These are phyloP conservation scores for Nylanderia fulva DNA, from an alignment of 1,140 invertebrate species.

Conservation along the genomic window DNA sequence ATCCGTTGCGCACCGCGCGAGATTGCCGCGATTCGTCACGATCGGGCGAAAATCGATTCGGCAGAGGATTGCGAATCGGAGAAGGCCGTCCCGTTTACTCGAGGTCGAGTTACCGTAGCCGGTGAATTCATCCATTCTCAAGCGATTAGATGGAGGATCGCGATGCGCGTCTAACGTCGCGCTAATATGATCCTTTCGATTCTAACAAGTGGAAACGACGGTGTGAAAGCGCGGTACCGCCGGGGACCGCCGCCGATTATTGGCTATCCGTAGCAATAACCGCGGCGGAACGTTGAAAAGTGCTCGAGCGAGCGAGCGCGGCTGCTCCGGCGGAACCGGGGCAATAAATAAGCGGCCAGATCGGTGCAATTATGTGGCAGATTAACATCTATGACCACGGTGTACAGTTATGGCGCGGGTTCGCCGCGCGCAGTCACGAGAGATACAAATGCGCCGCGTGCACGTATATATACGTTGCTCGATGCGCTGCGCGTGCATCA, in stretches of 20 bases:
- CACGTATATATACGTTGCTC: conserved; percentile 1
- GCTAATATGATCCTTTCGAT: conserved; percentile 15
- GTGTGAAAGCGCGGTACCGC: conserved; percentile 54
- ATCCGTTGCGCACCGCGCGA: not conserved
- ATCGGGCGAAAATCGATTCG: conserved; percentile 28
- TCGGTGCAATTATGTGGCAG: conserved; percentile 70
- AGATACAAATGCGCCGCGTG: conserved; percentile 49
- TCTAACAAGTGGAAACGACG: conserved; percentile 69
- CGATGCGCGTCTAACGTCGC: not conserved
- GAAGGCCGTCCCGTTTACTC: conserved; percentile 11
- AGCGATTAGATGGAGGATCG: not conserved
- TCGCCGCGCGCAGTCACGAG: conserved; percentile 60
- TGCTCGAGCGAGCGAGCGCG: conserved; percentile 39
- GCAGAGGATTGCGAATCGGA: conserved; percentile 16
- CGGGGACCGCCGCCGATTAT: conserved; percentile 49
- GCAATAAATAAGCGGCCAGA: conserved; percentile 68
- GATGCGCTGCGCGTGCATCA: conserved; percentile 34
- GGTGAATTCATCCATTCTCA: not conserved
- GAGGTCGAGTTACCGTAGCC: conserved; percentile 8
- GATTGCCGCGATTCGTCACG: conserved; percentile 18
- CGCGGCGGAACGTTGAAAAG: conserved; percentile 64
- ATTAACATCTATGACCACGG: conserved; percentile 70
- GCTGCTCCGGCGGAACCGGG: conserved; percentile 53
- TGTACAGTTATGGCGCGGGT: conserved; percentile 61
- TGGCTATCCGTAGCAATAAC: conserved; percentile 57